Evolutionary conservation across 2,797 vertebrate genomes (phyloP).

Genomic region (Mionectes olivaceus): DNA sequence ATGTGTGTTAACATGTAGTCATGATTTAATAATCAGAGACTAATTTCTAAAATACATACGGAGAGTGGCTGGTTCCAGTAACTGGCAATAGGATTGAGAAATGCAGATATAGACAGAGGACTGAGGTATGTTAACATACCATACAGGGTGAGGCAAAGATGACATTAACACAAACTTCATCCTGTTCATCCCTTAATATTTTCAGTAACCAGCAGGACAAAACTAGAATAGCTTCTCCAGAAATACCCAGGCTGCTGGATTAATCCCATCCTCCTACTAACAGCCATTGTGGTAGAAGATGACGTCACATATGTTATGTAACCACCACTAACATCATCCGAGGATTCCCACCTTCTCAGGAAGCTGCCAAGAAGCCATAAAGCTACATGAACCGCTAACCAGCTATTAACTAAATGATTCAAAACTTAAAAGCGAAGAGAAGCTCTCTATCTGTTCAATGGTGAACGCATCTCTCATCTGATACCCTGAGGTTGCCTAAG

Average conservation of each 20-base stretch:
- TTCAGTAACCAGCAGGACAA: neutral
- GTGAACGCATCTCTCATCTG: neutral
- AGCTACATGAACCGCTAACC: neutral
- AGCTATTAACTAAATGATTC: constrained; percentile 13
- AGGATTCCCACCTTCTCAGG: neutral
- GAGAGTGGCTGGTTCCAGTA: constrained; percentile 15
- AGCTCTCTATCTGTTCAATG: neutral
- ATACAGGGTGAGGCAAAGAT: neutral
- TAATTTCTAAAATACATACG: constrained; percentile 49
- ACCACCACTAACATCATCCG: neutral
- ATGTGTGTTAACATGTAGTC: constrained; percentile 66
- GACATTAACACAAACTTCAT: neutral
- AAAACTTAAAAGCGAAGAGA: neutral
- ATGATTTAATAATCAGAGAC: constrained; percentile 72
- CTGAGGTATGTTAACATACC: neutral
- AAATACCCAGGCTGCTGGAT: neutral
- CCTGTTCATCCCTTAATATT: neutral
- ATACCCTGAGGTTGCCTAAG: neutral
- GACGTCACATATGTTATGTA: neutral
- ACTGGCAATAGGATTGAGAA: neutral
- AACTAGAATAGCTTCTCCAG: neutral
- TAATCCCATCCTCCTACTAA: neutral
- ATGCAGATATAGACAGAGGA: neutral
- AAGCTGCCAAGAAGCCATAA: neutral
- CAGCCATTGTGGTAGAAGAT: neutral